Conservation (phyloP, 2,888 invertebrate species). For the Drosophila bunnanda region DNA sequence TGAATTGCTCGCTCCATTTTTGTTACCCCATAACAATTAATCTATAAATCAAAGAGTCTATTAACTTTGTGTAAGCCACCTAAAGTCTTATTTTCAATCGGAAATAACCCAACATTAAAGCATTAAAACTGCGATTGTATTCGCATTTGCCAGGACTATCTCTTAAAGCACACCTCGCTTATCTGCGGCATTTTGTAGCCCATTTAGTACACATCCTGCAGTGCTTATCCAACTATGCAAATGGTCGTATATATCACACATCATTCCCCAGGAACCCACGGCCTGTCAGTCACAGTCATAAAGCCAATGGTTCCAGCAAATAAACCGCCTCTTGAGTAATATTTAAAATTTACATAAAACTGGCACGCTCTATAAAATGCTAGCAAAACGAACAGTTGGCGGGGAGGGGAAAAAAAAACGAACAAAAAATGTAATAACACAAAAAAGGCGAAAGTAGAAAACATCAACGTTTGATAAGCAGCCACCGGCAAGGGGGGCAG, state of each 20-base stretch:
- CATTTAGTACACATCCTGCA: slow-evolving; percentile 25
- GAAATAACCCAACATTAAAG: background rate
- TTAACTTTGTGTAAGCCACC: too few relatives aligned
- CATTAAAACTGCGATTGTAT: background rate
- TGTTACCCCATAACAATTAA: background rate
- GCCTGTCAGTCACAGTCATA: slow-evolving; percentile 23
- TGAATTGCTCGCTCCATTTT: background rate
- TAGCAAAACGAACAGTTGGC: slow-evolving; percentile 32
- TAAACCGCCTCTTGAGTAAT: slow-evolving; percentile 44
- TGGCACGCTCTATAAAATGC: slow-evolving; percentile 71
- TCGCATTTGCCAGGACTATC: background rate
- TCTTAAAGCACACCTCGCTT: slow-evolving; percentile 3
- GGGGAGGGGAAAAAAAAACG: slow-evolving; percentile 7
- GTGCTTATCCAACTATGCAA: slow-evolving; percentile 46
- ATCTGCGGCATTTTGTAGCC: slow-evolving; percentile 28
- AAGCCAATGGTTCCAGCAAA: slow-evolving; percentile 35
- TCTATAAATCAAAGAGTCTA: background rate
- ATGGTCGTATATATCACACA: slow-evolving; percentile 36
- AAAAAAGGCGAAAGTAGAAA: slow-evolving; percentile 22
- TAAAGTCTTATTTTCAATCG: background rate
- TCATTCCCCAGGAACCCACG: slow-evolving; percentile 14
- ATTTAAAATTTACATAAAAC: slow-evolving; percentile 71
- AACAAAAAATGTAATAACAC: slow-evolving; percentile 16
- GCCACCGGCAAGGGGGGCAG: background rate
- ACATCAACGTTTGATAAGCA: slow-evolving; percentile 44